A percentile compares a stretch with the other conserved stretches of the same genome.
These are phyloP conservation scores for Battus philenor DNA, from an alignment of 1,140 invertebrate genomes.

Conservation along the genomic window DNA sequence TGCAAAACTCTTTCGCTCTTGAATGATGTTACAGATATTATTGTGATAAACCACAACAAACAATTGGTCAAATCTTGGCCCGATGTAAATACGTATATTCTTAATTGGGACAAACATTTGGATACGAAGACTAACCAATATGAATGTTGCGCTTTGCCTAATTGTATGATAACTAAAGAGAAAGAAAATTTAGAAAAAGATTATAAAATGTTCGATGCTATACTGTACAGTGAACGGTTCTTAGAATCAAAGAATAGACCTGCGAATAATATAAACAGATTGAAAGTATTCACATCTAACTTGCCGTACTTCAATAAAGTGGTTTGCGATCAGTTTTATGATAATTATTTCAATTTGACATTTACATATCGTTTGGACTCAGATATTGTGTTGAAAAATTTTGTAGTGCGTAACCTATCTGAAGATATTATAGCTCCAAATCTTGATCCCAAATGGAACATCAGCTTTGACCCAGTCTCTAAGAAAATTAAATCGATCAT, in stretches of 20 bases:
- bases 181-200: conserved; percentile 23
- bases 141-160: conserved; percentile 21
- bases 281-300: conserved; percentile 40
- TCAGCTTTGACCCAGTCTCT: conserved; percentile 26
- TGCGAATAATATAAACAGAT: conserved; percentile 41
- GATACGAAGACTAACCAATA: not conserved
- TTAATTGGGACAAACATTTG: conserved; percentile 23
- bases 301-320: conserved; percentile 37
- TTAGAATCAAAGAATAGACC: conserved; percentile 15
- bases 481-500: conserved; percentile 39
- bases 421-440: conserved; percentile 46
- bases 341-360: conserved; percentile 78
- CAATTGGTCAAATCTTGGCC: conserved; percentile 4
- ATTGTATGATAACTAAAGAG: conserved; percentile 33
- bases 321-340: conserved; percentile 35
- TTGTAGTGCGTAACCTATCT: conserved; percentile 36
- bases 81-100: conserved; percentile 21
- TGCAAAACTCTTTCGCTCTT: not conserved
- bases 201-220: conserved; percentile 38
- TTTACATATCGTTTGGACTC: conserved; percentile 80
- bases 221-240: conserved; percentile 41
- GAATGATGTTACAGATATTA: conserved; percentile 5
- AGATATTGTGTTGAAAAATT: conserved; percentile 77
- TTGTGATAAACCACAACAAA: conserved; percentile 6
- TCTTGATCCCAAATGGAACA: conserved; percentile 25